These are phyloP conservation scores for Tuta absoluta DNA, from an alignment of 2,888 invertebrate species.

Conservation along the genomic window DNA sequence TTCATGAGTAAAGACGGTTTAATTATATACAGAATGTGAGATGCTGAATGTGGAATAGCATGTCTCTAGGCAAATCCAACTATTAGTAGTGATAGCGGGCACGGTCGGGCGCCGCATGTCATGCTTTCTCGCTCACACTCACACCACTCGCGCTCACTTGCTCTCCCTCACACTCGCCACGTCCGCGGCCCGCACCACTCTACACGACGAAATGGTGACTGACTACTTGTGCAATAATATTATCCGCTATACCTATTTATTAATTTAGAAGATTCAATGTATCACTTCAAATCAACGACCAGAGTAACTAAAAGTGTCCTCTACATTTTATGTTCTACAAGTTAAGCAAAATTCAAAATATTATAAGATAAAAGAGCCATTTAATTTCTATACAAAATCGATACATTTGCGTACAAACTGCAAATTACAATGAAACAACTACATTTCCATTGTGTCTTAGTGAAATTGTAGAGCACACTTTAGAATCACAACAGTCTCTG, in stretches of 20 bases:
- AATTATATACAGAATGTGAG: neutral
- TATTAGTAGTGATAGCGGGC: constrained; percentile 6
- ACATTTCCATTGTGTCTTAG: neutral
- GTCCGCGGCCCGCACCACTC: constrained; percentile 30
- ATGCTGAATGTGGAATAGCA: constrained; percentile 5
- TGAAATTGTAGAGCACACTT: constrained; percentile 9
- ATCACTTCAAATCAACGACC: neutral
- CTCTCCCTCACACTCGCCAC: constrained; percentile 34
- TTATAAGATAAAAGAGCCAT: neutral
- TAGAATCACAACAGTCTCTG: constrained; percentile 2
- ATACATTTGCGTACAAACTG: constrained; percentile 7
- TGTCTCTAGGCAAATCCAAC: neutral
- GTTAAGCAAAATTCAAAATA: neutral
- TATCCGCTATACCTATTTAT: neutral
- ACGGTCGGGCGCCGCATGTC: neutral
- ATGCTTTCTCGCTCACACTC: constrained; percentile 11
- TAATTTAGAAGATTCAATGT: constrained; percentile 7
- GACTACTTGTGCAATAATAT: constrained; percentile 5
- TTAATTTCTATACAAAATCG: constrained; percentile 5
- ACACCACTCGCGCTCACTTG: neutral
- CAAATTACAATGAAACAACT: neutral
- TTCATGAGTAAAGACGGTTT: neutral
- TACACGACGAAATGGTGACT: neutral
- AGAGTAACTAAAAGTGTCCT: neutral
- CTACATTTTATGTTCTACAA: neutral